Percentiles rank a stretch among this genome's conserved stretches.
phyloP scores from a whole-genome alignment of 37 sponge, comb jelly and placozoan genomes.

The Cliona cf. orientalis region DNA sequence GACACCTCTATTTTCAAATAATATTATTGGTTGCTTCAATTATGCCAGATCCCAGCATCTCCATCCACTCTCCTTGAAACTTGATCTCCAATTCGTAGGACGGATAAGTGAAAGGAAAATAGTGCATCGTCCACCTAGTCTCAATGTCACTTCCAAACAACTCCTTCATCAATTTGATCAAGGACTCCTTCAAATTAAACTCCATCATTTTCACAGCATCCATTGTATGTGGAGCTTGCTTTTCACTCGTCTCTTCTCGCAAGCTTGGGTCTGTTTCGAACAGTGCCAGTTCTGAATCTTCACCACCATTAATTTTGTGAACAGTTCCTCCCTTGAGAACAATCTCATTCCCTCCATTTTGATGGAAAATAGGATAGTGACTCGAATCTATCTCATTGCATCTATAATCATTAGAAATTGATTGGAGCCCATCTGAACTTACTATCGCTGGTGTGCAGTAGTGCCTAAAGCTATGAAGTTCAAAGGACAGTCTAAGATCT shows the following conservation, averaged over 20 bases:
- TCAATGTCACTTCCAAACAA: conserved; percentile 79
- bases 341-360: conserved; percentile 96
- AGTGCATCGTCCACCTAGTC: conserved; percentile 67
- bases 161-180: conserved; percentile 64
- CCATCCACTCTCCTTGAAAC: conserved; percentile 91
- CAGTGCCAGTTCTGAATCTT: conserved; percentile 19
- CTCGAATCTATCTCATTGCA: conserved; percentile 91
- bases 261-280: conserved; percentile 35
- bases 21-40: conserved; percentile 80
- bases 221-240: conserved; percentile 77
- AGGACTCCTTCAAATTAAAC: conserved; percentile 68
- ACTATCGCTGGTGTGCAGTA: conserved; percentile 91
- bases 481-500: too few relatives aligned
- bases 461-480: too few relatives aligned
- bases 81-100: conserved; percentile 93
- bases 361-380: conserved; percentile 98
- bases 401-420: conserved; percentile 92
- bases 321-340: conserved; percentile 78
- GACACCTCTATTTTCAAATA: conserved; percentile 62
- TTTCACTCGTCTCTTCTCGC: conserved; percentile 50
- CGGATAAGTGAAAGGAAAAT: conserved; percentile 97
- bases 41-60: conserved; percentile 93
- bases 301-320: too few relatives aligned
- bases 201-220: conserved; percentile 80
- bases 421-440: conserved; percentile 85